phyloP scores from a whole-genome alignment of 2,888 invertebrate species.

The Leptinotarsa peninsularis region DNA sequence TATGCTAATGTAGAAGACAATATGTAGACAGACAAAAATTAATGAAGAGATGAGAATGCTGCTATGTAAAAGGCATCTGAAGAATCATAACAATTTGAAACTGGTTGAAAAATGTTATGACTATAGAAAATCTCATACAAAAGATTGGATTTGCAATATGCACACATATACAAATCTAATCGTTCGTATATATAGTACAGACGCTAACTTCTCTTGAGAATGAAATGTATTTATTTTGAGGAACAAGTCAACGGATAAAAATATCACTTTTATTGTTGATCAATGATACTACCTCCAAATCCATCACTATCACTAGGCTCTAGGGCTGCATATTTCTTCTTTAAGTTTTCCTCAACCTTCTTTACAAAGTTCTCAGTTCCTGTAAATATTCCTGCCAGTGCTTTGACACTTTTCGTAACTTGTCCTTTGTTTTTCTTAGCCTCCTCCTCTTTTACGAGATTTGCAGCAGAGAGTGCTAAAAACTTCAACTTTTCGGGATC shows the following conservation, averaged over 20 bases:
- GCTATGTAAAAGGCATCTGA: no score
- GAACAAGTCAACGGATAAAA: neutral
- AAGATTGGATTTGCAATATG: no score
- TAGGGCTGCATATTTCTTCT: conserved; percentile 65
- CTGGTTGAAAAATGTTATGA: no score
- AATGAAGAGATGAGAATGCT: no score
- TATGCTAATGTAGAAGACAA: no score
- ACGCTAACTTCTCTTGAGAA: no score
- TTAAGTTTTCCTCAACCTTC: conserved; percentile 62
- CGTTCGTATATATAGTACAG: no score
- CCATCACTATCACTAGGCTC: conserved; percentile 76
- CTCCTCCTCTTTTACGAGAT: conserved; percentile 68
- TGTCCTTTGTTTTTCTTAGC: conserved; percentile 41
- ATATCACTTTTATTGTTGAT: conserved; percentile 16
- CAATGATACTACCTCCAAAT: conserved; percentile 66
- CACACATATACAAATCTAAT: no score
- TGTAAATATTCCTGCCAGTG: conserved; percentile 63
- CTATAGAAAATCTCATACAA: no score
- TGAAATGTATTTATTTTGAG: neutral
- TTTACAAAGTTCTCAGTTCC: conserved; percentile 63
- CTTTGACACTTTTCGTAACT: conserved; percentile 57
- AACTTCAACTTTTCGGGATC: conserved; percentile 68
- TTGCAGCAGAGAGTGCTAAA: conserved; percentile 74
- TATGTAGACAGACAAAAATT: no score
- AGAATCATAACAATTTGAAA: no score